Evolutionary conservation across 2,113 vertebrate species (phyloP).

Genomic region (Embiotoca jacksoni): DNA sequence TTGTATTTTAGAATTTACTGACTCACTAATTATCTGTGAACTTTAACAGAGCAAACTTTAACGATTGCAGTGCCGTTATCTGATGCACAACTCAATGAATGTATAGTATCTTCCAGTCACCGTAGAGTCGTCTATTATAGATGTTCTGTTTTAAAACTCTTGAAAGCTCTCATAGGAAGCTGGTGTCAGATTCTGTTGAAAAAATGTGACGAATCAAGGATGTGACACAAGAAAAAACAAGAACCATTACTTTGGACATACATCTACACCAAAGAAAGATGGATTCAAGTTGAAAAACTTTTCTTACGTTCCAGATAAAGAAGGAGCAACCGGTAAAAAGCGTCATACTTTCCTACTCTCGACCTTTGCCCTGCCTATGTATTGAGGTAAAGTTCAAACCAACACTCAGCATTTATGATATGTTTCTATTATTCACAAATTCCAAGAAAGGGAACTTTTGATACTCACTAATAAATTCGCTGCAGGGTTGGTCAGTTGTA

Average conservation of each 20-base stretch:
- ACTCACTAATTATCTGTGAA: background rate
- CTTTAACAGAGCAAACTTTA: too few relatives aligned
- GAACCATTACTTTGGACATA: background rate
- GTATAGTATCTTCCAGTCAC: background rate
- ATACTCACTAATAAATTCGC: conserved; percentile 13
- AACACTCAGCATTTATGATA: background rate
- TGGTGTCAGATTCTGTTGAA: too few relatives aligned
- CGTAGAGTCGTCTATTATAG: background rate
- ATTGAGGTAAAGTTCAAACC: conserved; percentile 86
- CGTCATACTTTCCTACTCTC: conserved; percentile 77
- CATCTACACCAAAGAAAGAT: background rate
- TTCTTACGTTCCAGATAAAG: conserved; percentile 84
- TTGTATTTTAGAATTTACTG: background rate
- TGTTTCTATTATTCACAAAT: background rate
- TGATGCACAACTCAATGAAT: too few relatives aligned
- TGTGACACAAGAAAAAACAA: background rate
- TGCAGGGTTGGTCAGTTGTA: conserved; percentile 88
- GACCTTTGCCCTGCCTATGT: conserved; percentile 89
- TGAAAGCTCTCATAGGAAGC: background rate
- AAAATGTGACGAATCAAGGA: too few relatives aligned
- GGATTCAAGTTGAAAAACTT: background rate
- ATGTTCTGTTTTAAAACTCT: background rate
- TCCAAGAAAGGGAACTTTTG: background rate
- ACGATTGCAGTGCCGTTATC: too few relatives aligned
- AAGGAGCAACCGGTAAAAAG: conserved; percentile 82